Base-by-base conservation (phyloP, 2,113 vertebrate genomes). In the Malaclemys terrapin region DNA sequence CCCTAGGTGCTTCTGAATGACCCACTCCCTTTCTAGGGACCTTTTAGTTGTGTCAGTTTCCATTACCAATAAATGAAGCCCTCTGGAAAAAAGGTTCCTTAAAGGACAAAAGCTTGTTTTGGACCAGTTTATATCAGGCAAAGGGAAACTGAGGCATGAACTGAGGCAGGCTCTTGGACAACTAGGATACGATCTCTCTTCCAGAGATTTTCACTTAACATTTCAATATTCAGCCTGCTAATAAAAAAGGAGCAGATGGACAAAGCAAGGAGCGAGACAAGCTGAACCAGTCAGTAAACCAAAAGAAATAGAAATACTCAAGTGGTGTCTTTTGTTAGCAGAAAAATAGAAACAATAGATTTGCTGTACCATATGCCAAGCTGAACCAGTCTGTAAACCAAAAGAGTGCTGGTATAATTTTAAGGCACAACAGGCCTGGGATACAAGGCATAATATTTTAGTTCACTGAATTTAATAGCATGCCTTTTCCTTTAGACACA, bases 311-410 rank as follows among this genome's bases (percentile, higher is more conserved):
- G 83, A 81, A 76, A 25, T 45, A 78, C 81, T 56, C 0, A 1
- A 49, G 1, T 8, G 86, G 11, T 0, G 0, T 17, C 84, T 82
- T 88, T 4, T 0, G 1, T 76, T 1, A 0, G 31, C 12, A 45
- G 47, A 38, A 31, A 42, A 35, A 16, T 2, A 1, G 3, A 22
- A 12, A 1, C 1, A 38, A 25, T 2, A 3, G 6, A 5, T 19
- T 47, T 1, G 0, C 3, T 0, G 0, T 47, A 38, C 38, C 42
- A 78, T 47, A 47, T 78, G 42, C 25, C n/a, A 72, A 42, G 31
- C 31, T 19, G 62, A n/a, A 65, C 14, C 20, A 42, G 10, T 42
- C 72, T 75, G 20, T 42, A 75, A 75, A 45, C 22, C 38, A 75
- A 47, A 29, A 13, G 20, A 78, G 22, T 78, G 38, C 42, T 47